Conservation (phyloP, 2,113 vertebrate genomes). For the Pomatostomus ruficeps region DNA sequence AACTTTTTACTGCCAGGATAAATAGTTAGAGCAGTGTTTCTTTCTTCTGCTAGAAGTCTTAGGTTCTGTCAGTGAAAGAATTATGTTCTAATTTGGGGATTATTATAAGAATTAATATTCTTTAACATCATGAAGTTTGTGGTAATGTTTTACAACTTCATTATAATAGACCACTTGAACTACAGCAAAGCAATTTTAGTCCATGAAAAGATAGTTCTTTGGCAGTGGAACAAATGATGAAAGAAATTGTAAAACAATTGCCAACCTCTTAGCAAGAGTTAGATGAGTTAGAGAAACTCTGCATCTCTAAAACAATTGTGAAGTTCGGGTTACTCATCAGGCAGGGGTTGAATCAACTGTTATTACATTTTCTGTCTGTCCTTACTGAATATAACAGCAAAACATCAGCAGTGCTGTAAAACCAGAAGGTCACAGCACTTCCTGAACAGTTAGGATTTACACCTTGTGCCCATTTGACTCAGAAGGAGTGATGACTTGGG, state of each 20-base stretch:
- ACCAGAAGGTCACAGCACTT: neutral
- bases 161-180: neutral
- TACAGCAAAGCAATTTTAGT: neutral
- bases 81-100: neutral
- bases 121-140: neutral
- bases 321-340: neutral
- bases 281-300: neutral
- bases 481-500: neutral
- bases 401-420: neutral
- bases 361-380: neutral
- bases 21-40: neutral
- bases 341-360: neutral
- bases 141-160: neutral
- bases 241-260: slow-evolving; percentile 15
- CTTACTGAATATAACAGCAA: neutral
- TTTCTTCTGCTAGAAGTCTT: neutral
- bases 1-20: neutral
- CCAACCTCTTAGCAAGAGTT: neutral
- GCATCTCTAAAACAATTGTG: neutral
- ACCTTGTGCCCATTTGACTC: neutral
- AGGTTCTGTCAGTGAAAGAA: neutral
- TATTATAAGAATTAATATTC: slow-evolving; percentile 16
- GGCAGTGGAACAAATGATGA: neutral
- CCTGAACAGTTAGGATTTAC: rapidly evolving
- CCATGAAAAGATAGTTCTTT: neutral